Conservation (phyloP, 2,797 vertebrate genomes). For the Helarctos malayanus region DNA sequence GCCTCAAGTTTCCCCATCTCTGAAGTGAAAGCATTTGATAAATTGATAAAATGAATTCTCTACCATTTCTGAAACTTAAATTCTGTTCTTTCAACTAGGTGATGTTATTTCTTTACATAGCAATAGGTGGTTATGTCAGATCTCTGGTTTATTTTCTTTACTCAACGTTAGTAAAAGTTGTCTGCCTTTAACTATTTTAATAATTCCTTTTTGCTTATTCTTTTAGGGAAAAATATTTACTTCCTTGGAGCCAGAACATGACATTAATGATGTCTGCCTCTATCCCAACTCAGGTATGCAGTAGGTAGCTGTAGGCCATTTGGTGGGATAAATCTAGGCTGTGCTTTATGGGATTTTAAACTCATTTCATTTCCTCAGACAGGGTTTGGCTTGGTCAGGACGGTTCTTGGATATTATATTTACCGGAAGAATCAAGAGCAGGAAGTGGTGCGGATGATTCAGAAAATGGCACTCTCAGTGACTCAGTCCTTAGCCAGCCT, state of each 20-base stretch:
- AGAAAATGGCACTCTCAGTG: constrained; percentile 15
- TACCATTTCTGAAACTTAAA: background rate
- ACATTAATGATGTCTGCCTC: constrained; percentile 97
- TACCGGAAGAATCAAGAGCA: constrained; percentile 2
- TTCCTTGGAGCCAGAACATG: constrained; percentile 95
- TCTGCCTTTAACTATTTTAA: constrained; percentile 43
- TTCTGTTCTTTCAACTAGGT: background rate
- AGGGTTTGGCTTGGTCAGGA: background rate
- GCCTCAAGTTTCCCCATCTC: background rate
- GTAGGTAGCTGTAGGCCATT: background rate
- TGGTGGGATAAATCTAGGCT: background rate
- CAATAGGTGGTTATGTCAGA: background rate
- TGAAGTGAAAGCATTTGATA: background rate
- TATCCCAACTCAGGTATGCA: constrained; percentile 95
- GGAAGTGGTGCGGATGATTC: constrained; percentile 64
- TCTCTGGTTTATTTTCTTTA: background rate
- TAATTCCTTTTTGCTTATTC: constrained; percentile 64
- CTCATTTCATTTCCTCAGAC: background rate
- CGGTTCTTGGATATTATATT: background rate
- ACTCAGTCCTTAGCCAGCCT: constrained; percentile 59
- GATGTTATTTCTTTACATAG: background rate
- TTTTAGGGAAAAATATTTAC: constrained; percentile 97
- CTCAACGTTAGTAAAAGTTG: background rate
- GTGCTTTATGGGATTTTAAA: background rate
- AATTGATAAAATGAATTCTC: background rate